phyloP scores from a whole-genome alignment of 2,113 vertebrate genomes.

The Larimichthys polyactis region DNA sequence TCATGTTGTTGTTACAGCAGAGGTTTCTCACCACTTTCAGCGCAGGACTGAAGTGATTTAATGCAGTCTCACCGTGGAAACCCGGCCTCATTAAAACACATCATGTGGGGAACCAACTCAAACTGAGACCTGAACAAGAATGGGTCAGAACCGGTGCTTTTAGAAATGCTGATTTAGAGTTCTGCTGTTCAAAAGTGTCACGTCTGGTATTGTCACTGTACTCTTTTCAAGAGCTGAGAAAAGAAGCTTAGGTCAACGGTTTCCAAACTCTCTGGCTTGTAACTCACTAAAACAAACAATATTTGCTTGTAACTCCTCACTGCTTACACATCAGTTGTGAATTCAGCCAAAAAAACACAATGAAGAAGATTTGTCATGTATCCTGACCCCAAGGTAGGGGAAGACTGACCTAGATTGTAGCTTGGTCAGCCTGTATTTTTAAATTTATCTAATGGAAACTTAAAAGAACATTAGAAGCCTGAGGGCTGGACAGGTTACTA shows the following conservation, averaged over 20 bases:
- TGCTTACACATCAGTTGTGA: too few species aligned
- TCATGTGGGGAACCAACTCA: conserved; percentile 16
- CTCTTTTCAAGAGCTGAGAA: conserved; percentile 3
- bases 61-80: conserved; percentile 52
- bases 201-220: not conserved
- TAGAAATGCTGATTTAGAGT: conserved; percentile 23
- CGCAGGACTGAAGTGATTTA: conserved; percentile 35
- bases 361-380: not conserved
- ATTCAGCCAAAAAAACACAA: too few species aligned
- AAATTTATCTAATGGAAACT: not conserved
- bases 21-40: conserved; percentile 26
- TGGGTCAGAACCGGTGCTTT: conserved; percentile 17
- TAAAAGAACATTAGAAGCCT: not conserved
- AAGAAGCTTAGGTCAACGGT: not conserved
- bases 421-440: not conserved
- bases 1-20: conserved; percentile 28
- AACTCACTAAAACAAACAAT: not conserved
- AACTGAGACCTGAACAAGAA: conserved; percentile 36
- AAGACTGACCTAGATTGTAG: not conserved
- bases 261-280: not conserved
- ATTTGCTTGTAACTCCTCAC: not conserved
- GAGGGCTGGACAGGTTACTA: not conserved
- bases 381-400: not conserved
- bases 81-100: conserved; percentile 53
- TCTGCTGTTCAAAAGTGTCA: conserved; percentile 17